phyloP scores from a whole-genome alignment of 2,797 vertebrate species.

The Orientallactaga sibirica region DNA sequence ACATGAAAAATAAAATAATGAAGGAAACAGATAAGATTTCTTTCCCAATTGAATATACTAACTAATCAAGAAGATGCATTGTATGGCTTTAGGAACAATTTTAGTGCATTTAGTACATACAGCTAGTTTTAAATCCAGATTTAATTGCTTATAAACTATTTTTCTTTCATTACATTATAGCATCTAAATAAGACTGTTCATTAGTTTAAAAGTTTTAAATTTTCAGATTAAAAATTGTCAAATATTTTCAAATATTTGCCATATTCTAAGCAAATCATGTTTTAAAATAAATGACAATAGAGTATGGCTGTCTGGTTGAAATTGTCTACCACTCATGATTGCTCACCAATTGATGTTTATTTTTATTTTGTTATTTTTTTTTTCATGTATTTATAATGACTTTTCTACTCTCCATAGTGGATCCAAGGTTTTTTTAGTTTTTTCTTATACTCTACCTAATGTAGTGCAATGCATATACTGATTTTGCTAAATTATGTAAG shows the following conservation, averaged over 20 bases:
- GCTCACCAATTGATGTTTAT: not conserved
- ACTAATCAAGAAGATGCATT: not conserved
- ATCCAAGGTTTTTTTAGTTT: not conserved
- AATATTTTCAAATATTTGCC: not conserved
- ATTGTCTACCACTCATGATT: not conserved
- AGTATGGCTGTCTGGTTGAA: not conserved
- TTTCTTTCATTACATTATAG: not conserved
- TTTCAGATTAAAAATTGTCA: not conserved
- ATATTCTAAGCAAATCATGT: not conserved
- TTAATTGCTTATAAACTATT: not conserved
- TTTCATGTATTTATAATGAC: rapidly evolving
- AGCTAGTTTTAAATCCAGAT: not conserved
- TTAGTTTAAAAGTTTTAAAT: not conserved
- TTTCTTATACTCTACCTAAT: not conserved
- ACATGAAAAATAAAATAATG: not conserved
- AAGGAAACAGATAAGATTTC: not conserved
- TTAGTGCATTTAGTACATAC: not conserved
- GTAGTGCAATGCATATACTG: not conserved
- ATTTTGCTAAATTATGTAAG: not conserved
- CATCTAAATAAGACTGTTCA: not conserved
- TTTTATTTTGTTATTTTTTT: not conserved
- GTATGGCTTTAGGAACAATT: not conserved
- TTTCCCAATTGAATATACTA: not conserved
- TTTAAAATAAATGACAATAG: not conserved
- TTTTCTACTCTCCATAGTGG: not conserved